phyloP scores from a whole-genome alignment of 2,113 vertebrate species.

The cattle (Bos taurus) region ARS-UCD2.0 NW_020192292.1:3344501-3345000 shows the following conservation, averaged over 20 bases:
- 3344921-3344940: not conserved
- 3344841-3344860: conserved; percentile 39
- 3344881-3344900: not conserved
- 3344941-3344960: not conserved
- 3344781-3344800: conserved; percentile 45
- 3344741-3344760: conserved; percentile 44
- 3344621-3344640: not conserved
- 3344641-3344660: not conserved
- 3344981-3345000: not conserved
- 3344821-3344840: conserved; percentile 55
- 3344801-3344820: conserved; percentile 45
- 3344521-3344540: not conserved
- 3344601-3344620: not conserved
- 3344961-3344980: conserved; percentile 9
- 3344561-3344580: not conserved
- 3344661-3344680: conserved; percentile 60
- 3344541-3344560: not conserved
- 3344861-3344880: not conserved
- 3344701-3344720: conserved; percentile 17
- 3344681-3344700: conserved; percentile 37
- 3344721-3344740: conserved; percentile 53
- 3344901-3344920: not conserved
- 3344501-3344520: not conserved
- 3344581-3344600: not conserved
- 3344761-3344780: conserved; percentile 48